Evolutionary conservation across 2,888 invertebrate species (phyloP).

Genomic region (Sesia apiformis): DNA sequence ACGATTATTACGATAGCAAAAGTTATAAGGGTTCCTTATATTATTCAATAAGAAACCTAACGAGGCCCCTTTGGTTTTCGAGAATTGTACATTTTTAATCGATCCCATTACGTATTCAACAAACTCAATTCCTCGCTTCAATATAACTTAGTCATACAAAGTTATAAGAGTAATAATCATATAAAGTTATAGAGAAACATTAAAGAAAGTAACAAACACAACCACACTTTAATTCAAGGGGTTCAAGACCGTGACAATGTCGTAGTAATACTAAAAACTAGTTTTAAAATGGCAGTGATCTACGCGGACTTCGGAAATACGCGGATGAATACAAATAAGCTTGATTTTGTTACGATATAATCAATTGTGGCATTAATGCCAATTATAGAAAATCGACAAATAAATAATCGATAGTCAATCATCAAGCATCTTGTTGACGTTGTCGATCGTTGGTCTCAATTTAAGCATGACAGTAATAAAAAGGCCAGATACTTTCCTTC

Average conservation of each 20-base stretch:
- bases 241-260: background rate
- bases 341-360: too few relatives aligned
- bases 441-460: too few relatives aligned
- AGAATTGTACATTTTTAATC: background rate
- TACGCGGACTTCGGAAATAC: too few relatives aligned
- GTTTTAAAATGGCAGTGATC: too few relatives aligned
- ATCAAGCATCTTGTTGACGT: too few relatives aligned
- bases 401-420: too few relatives aligned
- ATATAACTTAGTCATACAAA: background rate
- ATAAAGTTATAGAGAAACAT: background rate
- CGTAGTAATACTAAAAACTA: too few relatives aligned
- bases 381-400: too few relatives aligned
- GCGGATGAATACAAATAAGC: too few relatives aligned
- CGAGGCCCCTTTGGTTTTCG: background rate
- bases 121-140: background rate
- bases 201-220: background rate
- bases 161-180: background rate
- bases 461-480: too few relatives aligned
- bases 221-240: background rate
- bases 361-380: too few relatives aligned
- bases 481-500: too few relatives aligned
- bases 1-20: background rate
- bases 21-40: background rate
- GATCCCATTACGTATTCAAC: background rate
- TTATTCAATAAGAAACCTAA: background rate